Evolutionary conservation across 2,888 invertebrate genomes (phyloP), one percentile per base, ranked within the genome.

Genomic region (Anaspis maculata): DNA sequence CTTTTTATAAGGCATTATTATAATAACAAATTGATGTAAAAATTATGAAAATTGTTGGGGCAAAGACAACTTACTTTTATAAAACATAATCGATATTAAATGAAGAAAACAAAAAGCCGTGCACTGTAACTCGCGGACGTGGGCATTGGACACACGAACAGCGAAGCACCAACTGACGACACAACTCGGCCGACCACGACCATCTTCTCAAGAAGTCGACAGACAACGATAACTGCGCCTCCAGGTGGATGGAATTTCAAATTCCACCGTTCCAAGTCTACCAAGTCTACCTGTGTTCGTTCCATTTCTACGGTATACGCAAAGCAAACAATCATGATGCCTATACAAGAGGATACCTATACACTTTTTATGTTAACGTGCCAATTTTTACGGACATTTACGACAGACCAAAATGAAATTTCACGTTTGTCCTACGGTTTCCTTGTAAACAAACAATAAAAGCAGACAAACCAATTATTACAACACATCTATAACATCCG

Each of bases 281-380:
- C 43, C 38, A 39, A 39, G 46, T 50, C 46, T 50, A 50, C 49
- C 49, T 50, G 49, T 40, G 43, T 48, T 36, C 25, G 33, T 30
- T 35, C 23, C 39, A 29, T 26, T 19, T 6, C 19, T 19, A 19
- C 19, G 19, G 19, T 5, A 19, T n/a, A n/a, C n/a, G n/a, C n/a
- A n/a, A n/a, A n/a, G n/a, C n/a, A n/a, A n/a, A n/a, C n/a, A n/a
- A n/a, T n/a, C n/a, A n/a, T n/a, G n/a, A n/a, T n/a, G n/a, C n/a
- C n/a, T n/a, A n/a, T n/a, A n/a, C n/a, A n/a, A n/a, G n/a, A n/a
- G n/a, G n/a, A n/a, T n/a, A n/a, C n/a, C n/a, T n/a, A n/a, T n/a
- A n/a, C n/a, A n/a, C n/a, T n/a, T n/a, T n/a, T n/a, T n/a, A n/a
- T n/a, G n/a, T n/a, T n/a, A n/a, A n/a, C n/a, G n/a, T n/a, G n/a